Evolutionary conservation across 2,888 invertebrate genomes (phyloP).

Genomic region (Sarcophaga carnaria): DNA sequence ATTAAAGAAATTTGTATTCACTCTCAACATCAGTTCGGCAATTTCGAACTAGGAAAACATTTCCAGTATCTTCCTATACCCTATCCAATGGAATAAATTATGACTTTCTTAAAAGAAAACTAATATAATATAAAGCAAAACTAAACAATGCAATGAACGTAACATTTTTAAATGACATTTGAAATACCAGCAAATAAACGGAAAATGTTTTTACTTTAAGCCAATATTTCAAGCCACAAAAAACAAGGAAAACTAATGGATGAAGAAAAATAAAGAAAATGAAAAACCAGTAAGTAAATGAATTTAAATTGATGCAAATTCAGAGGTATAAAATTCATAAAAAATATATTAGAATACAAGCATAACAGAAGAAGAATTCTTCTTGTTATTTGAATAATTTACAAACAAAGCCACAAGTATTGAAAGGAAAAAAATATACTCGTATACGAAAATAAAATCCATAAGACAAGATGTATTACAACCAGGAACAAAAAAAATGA

Average conservation of each 20-base stretch:
- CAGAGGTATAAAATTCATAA: neutral
- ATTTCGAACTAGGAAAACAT: no score
- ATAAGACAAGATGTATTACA: constrained; percentile 32
- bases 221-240: neutral
- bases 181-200: neutral
- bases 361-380: neutral
- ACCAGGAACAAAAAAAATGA: neutral
- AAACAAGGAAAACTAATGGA: neutral
- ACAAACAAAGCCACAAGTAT: neutral
- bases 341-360: neutral
- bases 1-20: no score
- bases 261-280: neutral
- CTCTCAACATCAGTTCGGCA: no score
- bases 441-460: constrained; percentile 2
- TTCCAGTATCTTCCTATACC: no score
- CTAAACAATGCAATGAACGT: neutral
- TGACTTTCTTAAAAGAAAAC: neutral
- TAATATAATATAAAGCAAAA: constrained; percentile 21
- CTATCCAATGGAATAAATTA: no score
- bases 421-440: neutral
- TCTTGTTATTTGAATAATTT: neutral
- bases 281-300: constrained; percentile 37
- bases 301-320: constrained; percentile 46
- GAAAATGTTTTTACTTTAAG: constrained; percentile 20
- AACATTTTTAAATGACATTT: neutral